Percentiles rank a stretch among this genome's conserved stretches.
Conservation (phyloP, 2,888 invertebrate species). For the Lochmaea crataegi region DNA sequence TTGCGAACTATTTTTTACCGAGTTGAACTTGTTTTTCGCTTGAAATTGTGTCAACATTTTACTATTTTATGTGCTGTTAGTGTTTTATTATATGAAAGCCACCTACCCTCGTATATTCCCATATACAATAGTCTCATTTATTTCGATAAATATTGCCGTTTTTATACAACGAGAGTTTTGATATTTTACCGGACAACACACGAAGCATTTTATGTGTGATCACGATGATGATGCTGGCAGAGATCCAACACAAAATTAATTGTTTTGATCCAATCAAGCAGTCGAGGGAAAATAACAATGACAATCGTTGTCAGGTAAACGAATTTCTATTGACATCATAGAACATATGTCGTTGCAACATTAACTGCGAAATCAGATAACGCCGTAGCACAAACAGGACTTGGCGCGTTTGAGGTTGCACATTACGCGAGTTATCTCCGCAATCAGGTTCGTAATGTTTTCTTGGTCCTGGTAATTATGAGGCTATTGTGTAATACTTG, state of each 20-base stretch:
- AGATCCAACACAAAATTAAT: constrained; percentile 40
- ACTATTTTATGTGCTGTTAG: too few relatives aligned
- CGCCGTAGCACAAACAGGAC: constrained; percentile 35
- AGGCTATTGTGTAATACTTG: constrained; percentile 59
- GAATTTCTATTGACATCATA: constrained; percentile 45
- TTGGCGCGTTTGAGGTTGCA: constrained; percentile 50
- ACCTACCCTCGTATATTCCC: background rate
- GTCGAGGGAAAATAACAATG: constrained; percentile 41
- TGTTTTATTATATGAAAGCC: too few relatives aligned
- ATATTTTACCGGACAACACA: too few relatives aligned
- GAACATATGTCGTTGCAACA: constrained; percentile 52
- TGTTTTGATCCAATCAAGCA: constrained; percentile 37
- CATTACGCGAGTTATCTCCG: constrained; percentile 55
- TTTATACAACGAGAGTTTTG: too few relatives aligned
- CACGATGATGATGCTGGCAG: constrained; percentile 23
- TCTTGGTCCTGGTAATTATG: constrained; percentile 61
- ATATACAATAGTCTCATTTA: background rate
- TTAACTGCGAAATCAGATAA: constrained; percentile 51
- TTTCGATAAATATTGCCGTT: background rate
- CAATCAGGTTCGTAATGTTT: constrained; percentile 58
- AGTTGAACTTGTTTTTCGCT: too few relatives aligned
- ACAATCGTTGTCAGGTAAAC: constrained; percentile 37
- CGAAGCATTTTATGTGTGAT: background rate
- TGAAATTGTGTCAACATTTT: too few relatives aligned
- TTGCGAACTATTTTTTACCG: too few relatives aligned